Conservation (phyloP, 1,140 invertebrate species). For the Polypedilum vanderplanki region DNA sequence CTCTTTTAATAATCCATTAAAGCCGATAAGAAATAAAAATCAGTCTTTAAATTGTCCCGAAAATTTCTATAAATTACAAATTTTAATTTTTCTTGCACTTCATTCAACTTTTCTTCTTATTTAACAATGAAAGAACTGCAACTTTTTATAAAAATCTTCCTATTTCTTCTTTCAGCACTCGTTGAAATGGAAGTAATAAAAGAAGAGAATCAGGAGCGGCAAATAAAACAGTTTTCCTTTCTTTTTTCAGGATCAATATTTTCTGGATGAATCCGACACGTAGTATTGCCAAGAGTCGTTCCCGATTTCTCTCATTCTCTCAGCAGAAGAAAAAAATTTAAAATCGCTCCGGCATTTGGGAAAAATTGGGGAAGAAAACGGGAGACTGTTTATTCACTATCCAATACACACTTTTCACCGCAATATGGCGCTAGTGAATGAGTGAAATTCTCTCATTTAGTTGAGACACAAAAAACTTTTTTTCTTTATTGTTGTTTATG, state of each 20-base stretch:
- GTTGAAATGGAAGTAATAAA: constrained; percentile 4
- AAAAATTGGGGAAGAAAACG: neutral
- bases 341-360: neutral
- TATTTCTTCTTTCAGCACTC: neutral
- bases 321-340: neutral
- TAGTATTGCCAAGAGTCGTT: neutral
- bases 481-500: neutral
- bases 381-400: neutral
- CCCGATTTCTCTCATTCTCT: constrained; percentile 11
- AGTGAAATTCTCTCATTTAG: neutral
- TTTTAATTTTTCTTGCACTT: neutral
- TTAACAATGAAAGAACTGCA: neutral
- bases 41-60: neutral
- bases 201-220: neutral
- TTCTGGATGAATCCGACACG: constrained; percentile 16
- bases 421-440: neutral
- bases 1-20: too few species aligned
- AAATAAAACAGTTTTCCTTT: neutral
- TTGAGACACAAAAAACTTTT: constrained; percentile 17
- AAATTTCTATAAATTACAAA: neutral
- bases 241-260: neutral
- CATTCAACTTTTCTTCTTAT: neutral
- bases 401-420: constrained; percentile 3
- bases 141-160: neutral
- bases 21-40: too few species aligned